Percentiles rank a stretch among this genome's conserved stretches.
Evolutionary conservation across 2,797 vertebrate species (phyloP).

Genomic region (Dryobates pubescens): DNA sequence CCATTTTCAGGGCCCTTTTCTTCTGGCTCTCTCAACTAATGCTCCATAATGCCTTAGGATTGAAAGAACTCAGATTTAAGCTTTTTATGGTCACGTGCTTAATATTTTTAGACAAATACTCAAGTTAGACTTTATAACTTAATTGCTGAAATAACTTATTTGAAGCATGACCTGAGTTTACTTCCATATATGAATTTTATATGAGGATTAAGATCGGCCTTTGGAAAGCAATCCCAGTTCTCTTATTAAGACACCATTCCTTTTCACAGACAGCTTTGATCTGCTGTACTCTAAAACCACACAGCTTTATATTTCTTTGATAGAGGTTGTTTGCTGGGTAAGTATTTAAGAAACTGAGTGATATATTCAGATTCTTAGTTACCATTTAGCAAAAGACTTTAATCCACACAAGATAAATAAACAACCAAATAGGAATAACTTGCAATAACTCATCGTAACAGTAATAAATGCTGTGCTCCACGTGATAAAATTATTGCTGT

Average conservation of each 20-base stretch:
- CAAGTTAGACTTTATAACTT: conserved; percentile 22
- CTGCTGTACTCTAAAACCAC: conserved; percentile 21
- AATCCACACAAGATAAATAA: conserved; percentile 20
- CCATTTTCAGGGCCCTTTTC: not conserved
- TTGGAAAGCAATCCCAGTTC: conserved; percentile 42
- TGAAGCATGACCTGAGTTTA: conserved; percentile 36
- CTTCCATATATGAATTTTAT: conserved; percentile 59
- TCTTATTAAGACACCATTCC: not conserved
- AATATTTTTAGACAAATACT: conserved; percentile 46
- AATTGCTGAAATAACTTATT: conserved; percentile 39
- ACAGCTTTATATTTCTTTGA: conserved; percentile 17
- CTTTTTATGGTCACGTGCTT: not conserved
- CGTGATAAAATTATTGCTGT: not conserved
- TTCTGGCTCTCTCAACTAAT: not conserved
- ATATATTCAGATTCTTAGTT: conserved; percentile 8
- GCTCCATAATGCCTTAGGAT: conserved; percentile 2
- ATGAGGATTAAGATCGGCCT: conserved; percentile 47
- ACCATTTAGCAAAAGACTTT: not conserved
- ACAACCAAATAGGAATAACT: not conserved
- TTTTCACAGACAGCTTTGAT: conserved; percentile 48
- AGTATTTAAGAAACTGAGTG: not conserved
- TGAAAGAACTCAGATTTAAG: conserved; percentile 6
- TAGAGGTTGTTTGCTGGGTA: not conserved
- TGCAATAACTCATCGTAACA: not conserved
- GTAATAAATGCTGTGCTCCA: not conserved